These are phyloP conservation scores for Spodoptera litura DNA, from an alignment of 1,140 invertebrate genomes.

Conservation along the genomic window DNA sequence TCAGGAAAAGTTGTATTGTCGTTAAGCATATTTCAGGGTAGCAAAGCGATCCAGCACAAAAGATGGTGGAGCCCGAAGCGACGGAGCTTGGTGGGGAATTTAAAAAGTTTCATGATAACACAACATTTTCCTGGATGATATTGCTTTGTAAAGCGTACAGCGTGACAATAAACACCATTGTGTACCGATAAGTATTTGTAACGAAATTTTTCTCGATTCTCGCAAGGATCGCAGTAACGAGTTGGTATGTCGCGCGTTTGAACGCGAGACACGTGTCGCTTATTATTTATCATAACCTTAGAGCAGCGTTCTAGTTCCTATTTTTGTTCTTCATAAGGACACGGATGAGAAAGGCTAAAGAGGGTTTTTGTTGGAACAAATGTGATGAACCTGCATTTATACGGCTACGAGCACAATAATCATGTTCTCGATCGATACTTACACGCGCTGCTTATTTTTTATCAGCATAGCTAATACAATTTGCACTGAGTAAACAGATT, in stretches of 20 bases:
- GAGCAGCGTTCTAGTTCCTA: constrained; percentile 27
- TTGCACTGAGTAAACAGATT: constrained; percentile 13
- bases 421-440: not conserved
- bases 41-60: constrained; percentile 49
- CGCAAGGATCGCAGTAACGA: constrained; percentile 30
- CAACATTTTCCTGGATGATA: constrained; percentile 43
- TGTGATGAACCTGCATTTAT: not conserved
- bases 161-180: constrained; percentile 50
- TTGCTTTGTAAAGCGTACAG: constrained; percentile 42
- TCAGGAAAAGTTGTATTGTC: constrained; percentile 31
- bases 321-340: no score
- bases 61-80: constrained; percentile 44
- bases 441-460: not conserved
- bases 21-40: constrained; percentile 52
- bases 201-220: constrained; percentile 36
- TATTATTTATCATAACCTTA: constrained; percentile 49
- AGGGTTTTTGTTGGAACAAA: not conserved
- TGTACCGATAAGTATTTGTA: constrained; percentile 42
- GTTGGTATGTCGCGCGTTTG: constrained; percentile 34
- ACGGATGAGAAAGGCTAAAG: not conserved
- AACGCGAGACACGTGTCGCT: constrained; percentile 41
- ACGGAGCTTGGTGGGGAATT: constrained; percentile 48
- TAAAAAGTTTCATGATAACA: constrained; percentile 52
- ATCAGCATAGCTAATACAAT: constrained; percentile 3
- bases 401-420: not conserved